These are phyloP conservation scores for Porites lobata DNA, from an alignment of 92 coral and sea anemone genomes.

Conservation along the genomic window DNA sequence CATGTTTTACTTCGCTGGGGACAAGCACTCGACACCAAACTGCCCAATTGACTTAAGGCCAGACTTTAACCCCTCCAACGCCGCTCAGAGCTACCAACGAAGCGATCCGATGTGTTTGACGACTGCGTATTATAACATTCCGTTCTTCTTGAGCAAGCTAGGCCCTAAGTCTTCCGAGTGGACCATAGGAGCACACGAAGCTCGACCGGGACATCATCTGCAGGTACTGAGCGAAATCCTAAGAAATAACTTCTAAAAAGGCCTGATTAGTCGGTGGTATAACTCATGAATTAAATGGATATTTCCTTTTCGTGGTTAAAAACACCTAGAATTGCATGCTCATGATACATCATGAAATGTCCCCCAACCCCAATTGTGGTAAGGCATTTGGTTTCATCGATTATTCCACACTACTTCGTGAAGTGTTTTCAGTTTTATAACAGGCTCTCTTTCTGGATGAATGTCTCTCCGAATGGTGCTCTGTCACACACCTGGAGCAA, in stretches of 20 bases:
- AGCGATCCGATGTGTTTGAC: conserved; percentile 42
- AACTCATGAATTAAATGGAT: too few species aligned
- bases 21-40: conserved; percentile 69
- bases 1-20: conserved; percentile 76
- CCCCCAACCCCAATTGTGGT: too few species aligned
- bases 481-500: too few species aligned
- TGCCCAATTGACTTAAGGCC: conserved; percentile 72
- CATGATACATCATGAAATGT: too few species aligned
- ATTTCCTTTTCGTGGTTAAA: too few species aligned
- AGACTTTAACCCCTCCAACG: conserved; percentile 76
- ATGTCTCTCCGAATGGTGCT: too few species aligned
- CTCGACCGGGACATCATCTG: conserved; percentile 81
- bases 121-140: conserved; percentile 59
- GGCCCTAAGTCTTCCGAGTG: conserved; percentile 80
- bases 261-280: not conserved
- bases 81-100: conserved; percentile 52
- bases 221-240: conserved; percentile 46
- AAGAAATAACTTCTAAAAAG: not conserved
- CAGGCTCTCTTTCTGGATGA: too few species aligned
- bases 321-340: too few species aligned
- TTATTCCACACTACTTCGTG: too few species aligned
- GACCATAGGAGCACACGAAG: conserved; percentile 79
- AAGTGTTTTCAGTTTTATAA: too few species aligned
- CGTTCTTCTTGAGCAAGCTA: conserved; percentile 66
- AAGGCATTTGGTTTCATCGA: too few species aligned